Evolutionary conservation across 2,113 vertebrate genomes (phyloP).

Genomic region (Takifugu bimaculatus): DNA sequence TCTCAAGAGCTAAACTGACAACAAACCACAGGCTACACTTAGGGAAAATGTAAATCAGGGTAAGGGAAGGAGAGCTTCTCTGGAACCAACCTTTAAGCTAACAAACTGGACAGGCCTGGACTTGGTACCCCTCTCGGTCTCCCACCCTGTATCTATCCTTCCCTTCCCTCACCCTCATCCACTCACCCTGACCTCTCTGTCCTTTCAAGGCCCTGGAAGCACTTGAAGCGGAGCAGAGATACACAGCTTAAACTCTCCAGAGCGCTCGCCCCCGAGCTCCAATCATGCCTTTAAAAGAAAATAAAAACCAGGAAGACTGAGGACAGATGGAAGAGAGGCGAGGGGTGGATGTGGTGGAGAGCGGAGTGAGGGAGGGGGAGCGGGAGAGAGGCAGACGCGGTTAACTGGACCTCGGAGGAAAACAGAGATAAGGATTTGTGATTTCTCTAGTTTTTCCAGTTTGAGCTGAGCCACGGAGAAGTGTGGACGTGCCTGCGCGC

Average conservation of each 20-base stretch:
- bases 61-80: conserved; percentile 11
- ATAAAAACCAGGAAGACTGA: conserved; percentile 45
- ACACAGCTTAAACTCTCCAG: conserved; percentile 70
- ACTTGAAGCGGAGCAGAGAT: conserved; percentile 65
- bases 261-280: conserved; percentile 57
- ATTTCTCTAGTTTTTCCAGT: conserved; percentile 44
- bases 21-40: conserved; percentile 23
- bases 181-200: conserved; percentile 64
- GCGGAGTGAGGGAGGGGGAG: neutral
- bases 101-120: conserved; percentile 31
- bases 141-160: conserved; percentile 23
- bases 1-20: conserved; percentile 22
- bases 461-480: conserved; percentile 25
- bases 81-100: conserved; percentile 41
- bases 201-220: conserved; percentile 64
- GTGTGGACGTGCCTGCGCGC: conserved; percentile 50
- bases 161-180: conserved; percentile 12
- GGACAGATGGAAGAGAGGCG: conserved; percentile 28
- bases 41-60: conserved; percentile 37
- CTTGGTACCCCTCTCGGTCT: conserved; percentile 25
- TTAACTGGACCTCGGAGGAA: conserved; percentile 52
- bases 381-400: conserved; percentile 1
- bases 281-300: conserved; percentile 66
- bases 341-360: neutral
- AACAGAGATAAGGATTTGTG: conserved; percentile 38